Evolutionary conservation across 2,113 vertebrate species (phyloP), one percentile per base, ranked within the genome.

Genomic region (Bufo gargarizans): DNA sequence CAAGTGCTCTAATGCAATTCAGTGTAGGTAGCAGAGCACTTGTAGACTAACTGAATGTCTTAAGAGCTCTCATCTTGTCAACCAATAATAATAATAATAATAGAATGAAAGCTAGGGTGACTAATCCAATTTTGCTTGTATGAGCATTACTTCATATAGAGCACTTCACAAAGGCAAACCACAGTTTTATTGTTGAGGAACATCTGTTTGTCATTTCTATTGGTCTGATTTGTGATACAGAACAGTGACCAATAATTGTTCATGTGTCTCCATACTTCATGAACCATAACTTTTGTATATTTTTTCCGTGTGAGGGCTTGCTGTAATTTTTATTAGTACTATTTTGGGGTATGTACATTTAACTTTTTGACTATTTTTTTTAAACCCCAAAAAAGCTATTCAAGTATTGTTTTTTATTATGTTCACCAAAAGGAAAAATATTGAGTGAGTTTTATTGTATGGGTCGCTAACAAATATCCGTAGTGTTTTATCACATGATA

Each of bases 1-100:
- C n/a, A 33, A 80, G 9, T 80, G n/a, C 77, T 80, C 55, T 80
- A 59, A 80, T 80, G 77, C 53, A 17, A 16, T 80, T 33, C 33
- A 43, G n/a, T 55, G 22, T 8, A 58, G 53, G 22, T 56, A 22
- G 20, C 3, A 33, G 77, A 55, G 63, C 10, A 4, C 11, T 84
- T 53, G 4, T 11, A 50, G 50, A 55, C 33, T 47, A 82, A 82
- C 6, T 47, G 43, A 49, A n/a, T 82, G 81, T n/a, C 50, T 69
- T 12, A 84, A 53, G 43, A 69, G 47, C 82, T 69, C 11, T 69
- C 69, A 53, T 53, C 45, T 67, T 69, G 22, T 65, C 11, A 10
- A 84, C 33, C 33, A 82, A 82, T 16, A 49, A 49, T 8, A 16
- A 14, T 65, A 65, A 81, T 61, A 81, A 65, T 45, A 84, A 63